phyloP scores from a whole-genome alignment of 2,797 vertebrate genomes.

The Pangasius djambal region DNA sequence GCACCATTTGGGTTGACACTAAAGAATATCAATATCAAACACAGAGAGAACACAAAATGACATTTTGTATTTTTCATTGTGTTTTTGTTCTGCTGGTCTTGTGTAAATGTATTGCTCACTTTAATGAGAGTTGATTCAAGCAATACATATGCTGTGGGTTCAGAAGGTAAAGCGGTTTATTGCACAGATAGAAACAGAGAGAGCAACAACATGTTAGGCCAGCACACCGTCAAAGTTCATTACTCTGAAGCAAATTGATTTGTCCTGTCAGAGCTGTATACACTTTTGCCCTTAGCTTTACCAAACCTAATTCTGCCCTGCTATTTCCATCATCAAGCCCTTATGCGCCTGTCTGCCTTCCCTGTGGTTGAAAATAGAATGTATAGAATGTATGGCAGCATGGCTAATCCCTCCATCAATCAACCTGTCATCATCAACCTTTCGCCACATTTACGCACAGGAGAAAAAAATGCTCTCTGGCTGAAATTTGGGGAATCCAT shows the following conservation, averaged over 20 bases:
- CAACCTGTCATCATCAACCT: constrained; percentile 38
- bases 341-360: constrained; percentile 15
- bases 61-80: constrained; percentile 14
- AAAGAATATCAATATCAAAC: constrained; percentile 27
- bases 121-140: constrained; percentile 34
- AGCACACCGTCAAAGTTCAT: constrained; percentile 28
- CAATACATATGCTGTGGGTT: constrained; percentile 10
- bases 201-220: constrained; percentile 22
- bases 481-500: neutral
- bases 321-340: constrained; percentile 31
- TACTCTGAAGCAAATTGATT: constrained; percentile 30
- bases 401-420: constrained; percentile 37
- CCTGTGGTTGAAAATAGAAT: constrained; percentile 39
- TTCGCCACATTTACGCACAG: constrained; percentile 6
- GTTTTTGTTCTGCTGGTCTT: constrained; percentile 10
- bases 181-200: constrained; percentile 12
- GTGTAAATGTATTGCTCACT: constrained; percentile 6
- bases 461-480: neutral
- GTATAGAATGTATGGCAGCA: constrained; percentile 21
- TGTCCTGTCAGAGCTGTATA: constrained; percentile 24
- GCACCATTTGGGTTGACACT: constrained; percentile 4
- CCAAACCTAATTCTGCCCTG: constrained; percentile 24
- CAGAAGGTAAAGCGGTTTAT: constrained; percentile 13
- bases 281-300: constrained; percentile 39
- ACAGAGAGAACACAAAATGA: constrained; percentile 13